Base-by-base conservation (phyloP, 2,113 vertebrate species). In the Vulpes ferrilata region DNA sequence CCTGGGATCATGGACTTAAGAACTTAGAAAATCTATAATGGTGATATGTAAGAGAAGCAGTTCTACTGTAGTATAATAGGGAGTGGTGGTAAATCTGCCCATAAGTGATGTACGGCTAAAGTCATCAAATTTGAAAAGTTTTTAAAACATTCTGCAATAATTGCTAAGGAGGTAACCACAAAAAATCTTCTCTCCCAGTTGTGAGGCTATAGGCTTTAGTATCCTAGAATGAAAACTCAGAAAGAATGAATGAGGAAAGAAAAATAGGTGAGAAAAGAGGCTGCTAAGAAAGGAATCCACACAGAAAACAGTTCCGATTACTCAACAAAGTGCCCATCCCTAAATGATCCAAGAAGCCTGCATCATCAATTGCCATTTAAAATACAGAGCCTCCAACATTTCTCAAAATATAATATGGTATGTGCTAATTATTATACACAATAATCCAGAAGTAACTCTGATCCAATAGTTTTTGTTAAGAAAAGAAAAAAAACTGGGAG, bases 401-500 rank as follows among this genome's bases (percentile, higher is more conserved):
- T 60, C 60, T 76, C 81, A 84, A 76, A 90, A 65, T 60, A 57
- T 32, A 59, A 51, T 67, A 95, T 69, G n/a, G 11, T 65, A 86
- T 83, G 38, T 88, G 19, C 62, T 76, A 3, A 80, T 92, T 81
- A 84, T 57, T 85, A 79, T 27, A n/a, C 3, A 82, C 27, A 79
- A 81, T 60, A 88, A 81, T 71, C 57, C 78, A 35, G 59, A 95
- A 71, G 7, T 71, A 88, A 78, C 6, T 85, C n/a, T 69, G 89
- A 92, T 35, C 64, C 32, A 51, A 76, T 3, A 79, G 57, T 5
- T 89, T 95, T 97, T 78, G 19, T 74, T 83, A 96, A 95, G 8
- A 30, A 38, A 30, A 35, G 35, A 17, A n/a, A 78, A 32, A 88
- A 92, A 65, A 30, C 2, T 30, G 22, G 23, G 43, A 64, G 15